A percentile compares a stretch with the other conserved stretches of the same genome.
Conservation (phyloP, 2,113 vertebrate species). For the Heterotilapia buettikoferi region DNA sequence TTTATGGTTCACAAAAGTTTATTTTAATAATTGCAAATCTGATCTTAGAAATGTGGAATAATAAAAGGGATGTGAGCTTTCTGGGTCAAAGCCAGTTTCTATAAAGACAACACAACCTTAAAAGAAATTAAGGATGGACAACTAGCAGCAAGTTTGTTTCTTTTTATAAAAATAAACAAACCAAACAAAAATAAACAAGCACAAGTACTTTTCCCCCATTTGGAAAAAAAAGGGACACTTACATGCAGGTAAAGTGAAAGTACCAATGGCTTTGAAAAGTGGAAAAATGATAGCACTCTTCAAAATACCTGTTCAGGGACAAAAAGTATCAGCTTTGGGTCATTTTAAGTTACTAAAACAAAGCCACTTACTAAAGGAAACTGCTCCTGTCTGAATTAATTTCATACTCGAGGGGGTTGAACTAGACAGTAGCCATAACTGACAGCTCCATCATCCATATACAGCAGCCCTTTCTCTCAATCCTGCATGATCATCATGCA, state of each 20-base stretch:
- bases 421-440: neutral
- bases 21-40: conserved; percentile 67
- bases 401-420: neutral
- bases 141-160: conserved; percentile 55
- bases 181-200: conserved; percentile 25
- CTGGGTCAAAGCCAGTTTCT: conserved; percentile 31
- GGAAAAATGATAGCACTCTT: neutral
- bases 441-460: neutral
- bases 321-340: neutral
- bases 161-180: conserved; percentile 31
- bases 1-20: conserved; percentile 62
- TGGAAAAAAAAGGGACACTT: neutral
- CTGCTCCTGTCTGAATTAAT: neutral
- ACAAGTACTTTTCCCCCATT: conserved; percentile 1
- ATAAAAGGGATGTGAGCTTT: conserved; percentile 52
- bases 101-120: conserved; percentile 36
- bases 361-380: neutral
- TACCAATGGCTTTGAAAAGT: conserved; percentile 12
- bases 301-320: neutral
- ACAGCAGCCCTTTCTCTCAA: neutral
- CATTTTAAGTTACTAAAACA: neutral
- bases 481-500: neutral
- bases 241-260: conserved; percentile 47
- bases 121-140: conserved; percentile 47
- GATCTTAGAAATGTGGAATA: conserved; percentile 64